Conservation (phyloP, 2,797 vertebrate genomes). For the Mormyrops boulengeri region DNA sequence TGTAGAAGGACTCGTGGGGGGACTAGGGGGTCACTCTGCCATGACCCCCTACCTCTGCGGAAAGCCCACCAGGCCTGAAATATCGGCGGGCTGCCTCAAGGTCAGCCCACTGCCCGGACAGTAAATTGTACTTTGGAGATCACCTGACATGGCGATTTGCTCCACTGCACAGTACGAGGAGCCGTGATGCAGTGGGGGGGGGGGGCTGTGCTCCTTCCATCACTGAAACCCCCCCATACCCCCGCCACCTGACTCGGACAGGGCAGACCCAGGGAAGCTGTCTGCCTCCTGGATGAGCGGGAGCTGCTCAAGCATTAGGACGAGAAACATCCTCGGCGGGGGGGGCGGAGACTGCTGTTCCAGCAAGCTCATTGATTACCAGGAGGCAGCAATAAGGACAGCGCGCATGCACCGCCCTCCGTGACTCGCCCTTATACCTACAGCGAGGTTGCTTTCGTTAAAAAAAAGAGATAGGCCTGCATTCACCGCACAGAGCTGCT, state of each 20-base stretch:
- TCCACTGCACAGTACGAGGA: constrained; percentile 28
- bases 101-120: constrained; percentile 46
- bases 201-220: neutral
- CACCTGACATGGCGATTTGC: constrained; percentile 48
- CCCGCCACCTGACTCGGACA: neutral
- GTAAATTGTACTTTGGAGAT: constrained; percentile 50
- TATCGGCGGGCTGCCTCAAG: constrained; percentile 53
- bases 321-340: neutral
- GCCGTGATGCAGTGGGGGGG: neutral
- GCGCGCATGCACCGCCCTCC: neutral
- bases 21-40: neutral
- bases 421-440: constrained; percentile 3
- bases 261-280: neutral
- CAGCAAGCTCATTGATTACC: neutral
- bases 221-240: neutral
- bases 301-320: neutral
- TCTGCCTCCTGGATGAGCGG: neutral
- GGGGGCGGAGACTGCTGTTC: neutral
- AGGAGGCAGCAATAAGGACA: neutral
- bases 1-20: constrained; percentile 25
- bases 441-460: neutral
- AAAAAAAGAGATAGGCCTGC: constrained; percentile 12
- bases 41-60: neutral
- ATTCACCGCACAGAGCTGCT: constrained; percentile 19
- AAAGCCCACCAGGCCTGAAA: constrained; percentile 37